Evolutionary conservation across 2,113 vertebrate genomes (phyloP).

Genomic region (Sinocyclocheilus anophthalmus): DNA sequence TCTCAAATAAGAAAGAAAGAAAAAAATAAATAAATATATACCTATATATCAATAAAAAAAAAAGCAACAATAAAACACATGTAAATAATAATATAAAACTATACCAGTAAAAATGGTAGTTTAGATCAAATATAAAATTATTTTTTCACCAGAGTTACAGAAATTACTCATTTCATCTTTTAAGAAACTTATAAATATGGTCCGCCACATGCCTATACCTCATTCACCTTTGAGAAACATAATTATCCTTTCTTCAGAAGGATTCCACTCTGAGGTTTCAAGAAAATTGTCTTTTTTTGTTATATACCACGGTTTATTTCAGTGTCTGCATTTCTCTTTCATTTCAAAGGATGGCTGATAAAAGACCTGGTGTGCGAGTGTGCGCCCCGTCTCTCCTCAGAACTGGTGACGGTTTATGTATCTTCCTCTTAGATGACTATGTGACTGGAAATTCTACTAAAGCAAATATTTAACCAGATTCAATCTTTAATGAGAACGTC

Average conservation of each 20-base stretch:
- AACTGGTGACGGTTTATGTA: constrained; percentile 38
- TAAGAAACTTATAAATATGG: not conserved
- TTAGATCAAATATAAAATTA: too few species aligned
- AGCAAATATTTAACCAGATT: constrained; percentile 66
- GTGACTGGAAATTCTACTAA: constrained; percentile 61
- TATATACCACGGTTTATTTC: not conserved
- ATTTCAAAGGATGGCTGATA: constrained; percentile 12
- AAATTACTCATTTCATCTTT: not conserved
- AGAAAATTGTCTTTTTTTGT: not conserved
- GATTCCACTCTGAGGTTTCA: not conserved
- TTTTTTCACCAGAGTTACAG: not conserved
- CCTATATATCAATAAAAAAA: too few species aligned
- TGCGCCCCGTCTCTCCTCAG: not conserved
- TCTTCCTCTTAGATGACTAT: constrained; percentile 50
- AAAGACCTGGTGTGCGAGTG: constrained; percentile 47
- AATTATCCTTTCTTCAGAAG: constrained; percentile 16
- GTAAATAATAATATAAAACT: too few species aligned
- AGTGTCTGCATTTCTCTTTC: constrained; percentile 8
- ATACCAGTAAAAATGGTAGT: too few species aligned
- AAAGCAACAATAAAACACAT: too few species aligned
- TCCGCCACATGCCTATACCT: not conserved
- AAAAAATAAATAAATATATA: too few species aligned
- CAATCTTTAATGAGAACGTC: constrained; percentile 66
- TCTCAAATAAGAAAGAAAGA: too few species aligned
- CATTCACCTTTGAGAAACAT: not conserved